phyloP scores from a whole-genome alignment of 2,113 vertebrate genomes.

The Onychostoma macrolepis region DNA sequence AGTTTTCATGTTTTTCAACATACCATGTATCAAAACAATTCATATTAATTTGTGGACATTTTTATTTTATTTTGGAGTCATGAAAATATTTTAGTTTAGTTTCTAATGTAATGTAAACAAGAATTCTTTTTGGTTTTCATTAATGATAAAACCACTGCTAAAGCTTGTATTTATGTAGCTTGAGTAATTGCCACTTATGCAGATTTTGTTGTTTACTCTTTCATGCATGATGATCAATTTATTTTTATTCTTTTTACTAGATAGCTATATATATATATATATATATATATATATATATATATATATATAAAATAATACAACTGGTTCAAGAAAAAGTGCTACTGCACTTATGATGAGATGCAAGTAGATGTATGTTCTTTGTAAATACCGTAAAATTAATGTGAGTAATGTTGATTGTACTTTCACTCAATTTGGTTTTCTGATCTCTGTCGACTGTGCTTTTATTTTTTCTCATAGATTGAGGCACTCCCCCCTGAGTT shows the following conservation, averaged over 20 bases:
- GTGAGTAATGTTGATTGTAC: not conserved
- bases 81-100: not conserved
- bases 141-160: not conserved
- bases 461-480: constrained; percentile 75
- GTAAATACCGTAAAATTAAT: not conserved
- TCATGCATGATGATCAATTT: not conserved
- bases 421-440: not conserved
- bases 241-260: not conserved
- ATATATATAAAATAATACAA: too few relatives aligned
- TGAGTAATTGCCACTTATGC: not conserved
- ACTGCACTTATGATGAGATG: not conserved
- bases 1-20: not conserved
- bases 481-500: constrained; percentile 93
- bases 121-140: not conserved
- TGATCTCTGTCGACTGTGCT: not conserved
- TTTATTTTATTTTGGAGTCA: not conserved
- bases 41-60: not conserved
- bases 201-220: not conserved
- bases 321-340: not conserved
- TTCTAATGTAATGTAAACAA: not conserved
- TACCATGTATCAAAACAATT: not conserved
- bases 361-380: not conserved
- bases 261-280: not conserved
- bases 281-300: too few relatives aligned
- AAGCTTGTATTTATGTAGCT: not conserved